A percentile compares a stretch with the other conserved stretches of the same genome.
phyloP scores from a whole-genome alignment of 2,797 vertebrate genomes.

The Podargus strigoides region DNA sequence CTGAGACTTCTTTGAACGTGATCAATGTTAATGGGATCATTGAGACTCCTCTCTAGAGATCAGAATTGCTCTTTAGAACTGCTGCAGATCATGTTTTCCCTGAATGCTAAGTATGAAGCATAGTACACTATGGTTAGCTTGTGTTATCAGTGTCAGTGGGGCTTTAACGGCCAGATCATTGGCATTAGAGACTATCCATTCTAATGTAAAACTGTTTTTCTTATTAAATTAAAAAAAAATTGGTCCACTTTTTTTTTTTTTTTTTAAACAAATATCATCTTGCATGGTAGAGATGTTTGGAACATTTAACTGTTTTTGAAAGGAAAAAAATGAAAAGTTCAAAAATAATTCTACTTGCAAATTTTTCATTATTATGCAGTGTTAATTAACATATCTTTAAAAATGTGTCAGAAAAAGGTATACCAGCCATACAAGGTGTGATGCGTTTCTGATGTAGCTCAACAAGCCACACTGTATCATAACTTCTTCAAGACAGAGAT shows the following conservation, averaged over 20 bases:
- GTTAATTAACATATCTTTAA: neutral
- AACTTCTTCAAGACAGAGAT: neutral
- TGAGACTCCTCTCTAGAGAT: conserved; percentile 30
- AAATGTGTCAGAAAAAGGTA: neutral
- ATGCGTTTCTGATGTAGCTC: neutral
- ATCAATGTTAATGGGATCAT: conserved; percentile 55
- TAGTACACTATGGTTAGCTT: neutral
- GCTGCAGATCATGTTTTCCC: conserved; percentile 13
- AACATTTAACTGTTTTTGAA: neutral
- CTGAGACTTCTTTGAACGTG: conserved; percentile 25
- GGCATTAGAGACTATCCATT: neutral
- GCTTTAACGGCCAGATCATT: neutral
- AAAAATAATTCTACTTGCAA: neutral
- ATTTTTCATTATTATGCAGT: neutral
- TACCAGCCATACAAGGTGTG: neutral
- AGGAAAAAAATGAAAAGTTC: neutral
- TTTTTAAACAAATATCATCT: too few species aligned
- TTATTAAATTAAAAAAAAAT: neutral
- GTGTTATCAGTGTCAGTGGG: neutral
- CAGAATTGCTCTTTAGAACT: conserved; percentile 1
- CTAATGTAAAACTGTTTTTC: neutral
- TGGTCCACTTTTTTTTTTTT: neutral
- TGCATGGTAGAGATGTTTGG: neutral
- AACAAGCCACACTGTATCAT: neutral
- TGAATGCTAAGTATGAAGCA: neutral